These are phyloP conservation scores for Cydia amplana DNA, from an alignment of 1,140 invertebrate species.

Conservation along the genomic window DNA sequence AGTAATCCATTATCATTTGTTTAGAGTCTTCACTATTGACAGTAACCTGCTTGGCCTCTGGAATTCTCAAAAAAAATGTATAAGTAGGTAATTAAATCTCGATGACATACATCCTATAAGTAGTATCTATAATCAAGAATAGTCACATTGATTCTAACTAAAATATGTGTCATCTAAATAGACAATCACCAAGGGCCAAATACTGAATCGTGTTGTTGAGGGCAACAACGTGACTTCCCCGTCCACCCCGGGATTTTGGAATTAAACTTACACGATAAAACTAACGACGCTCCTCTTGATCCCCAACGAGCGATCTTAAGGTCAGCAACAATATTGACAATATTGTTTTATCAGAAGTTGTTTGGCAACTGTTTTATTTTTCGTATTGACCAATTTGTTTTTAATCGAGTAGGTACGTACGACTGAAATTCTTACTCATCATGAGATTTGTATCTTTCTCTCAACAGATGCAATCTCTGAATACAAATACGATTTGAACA, in stretches of 20 bases:
- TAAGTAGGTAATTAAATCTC: too few relatives aligned
- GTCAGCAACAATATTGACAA: slow-evolving; percentile 1
- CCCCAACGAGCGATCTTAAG: background rate
- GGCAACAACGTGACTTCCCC: slow-evolving; percentile 6
- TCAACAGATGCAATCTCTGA: background rate
- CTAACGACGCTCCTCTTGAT: background rate
- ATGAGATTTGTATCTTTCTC: background rate
- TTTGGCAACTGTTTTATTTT: slow-evolving; percentile 9
- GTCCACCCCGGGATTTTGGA: slow-evolving; percentile 10
- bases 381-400: background rate
- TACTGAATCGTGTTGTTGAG: background rate
- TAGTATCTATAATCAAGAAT: too few relatives aligned
- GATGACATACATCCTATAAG: too few relatives aligned
- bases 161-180: background rate
- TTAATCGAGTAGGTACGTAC: background rate
- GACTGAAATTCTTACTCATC: background rate
- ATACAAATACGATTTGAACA: background rate
- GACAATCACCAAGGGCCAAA: background rate
- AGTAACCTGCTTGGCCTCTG: too few relatives aligned
- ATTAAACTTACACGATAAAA: slow-evolving; percentile 25
- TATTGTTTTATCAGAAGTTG: background rate
- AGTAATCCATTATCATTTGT: too few relatives aligned
- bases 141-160: background rate
- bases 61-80: too few relatives aligned
- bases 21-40: too few relatives aligned